Base-by-base conservation (phyloP, 2,113 vertebrate genomes). In the Amblyopsis rosae region DNA sequence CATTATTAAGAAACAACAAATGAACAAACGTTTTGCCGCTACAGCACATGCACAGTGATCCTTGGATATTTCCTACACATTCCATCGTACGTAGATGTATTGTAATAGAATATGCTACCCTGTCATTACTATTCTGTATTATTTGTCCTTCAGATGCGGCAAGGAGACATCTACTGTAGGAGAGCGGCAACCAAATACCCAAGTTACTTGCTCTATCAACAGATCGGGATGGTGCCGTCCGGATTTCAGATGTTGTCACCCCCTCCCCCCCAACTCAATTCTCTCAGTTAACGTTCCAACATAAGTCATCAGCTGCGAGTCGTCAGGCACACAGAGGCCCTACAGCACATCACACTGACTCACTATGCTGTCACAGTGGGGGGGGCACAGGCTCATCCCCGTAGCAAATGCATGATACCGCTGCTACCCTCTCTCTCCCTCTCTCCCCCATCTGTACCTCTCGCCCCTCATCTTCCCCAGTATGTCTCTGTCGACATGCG, bases 271-370 rank as follows among this genome's bases (percentile, higher is more conserved):
- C 75, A 77, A 73, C 74, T 82, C 83, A 78, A 83, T 89, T 81
- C 79, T 82, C 74, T 59, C 75, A 79, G 75, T 83, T 89, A 83
- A 88, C 79, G 74, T 59, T 62, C 73, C 71, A 69, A 85, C 75
- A 90, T 85, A 84, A 89, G 85, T 88, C 87, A 88, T 86, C 87
- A 87, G 82, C 83, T 82, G 83, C 69, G 54, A 85, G 77, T 87
- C 86, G 81, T 87, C 80, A 83, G 80, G 82, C 86, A 75, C 82
- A 80, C 69, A 83, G 81, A 80, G 69, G 85, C 65, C 82, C 64
- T 46, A 57, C 60, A 48, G 80, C 83, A 70, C 78, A 79, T 89
- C 60, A 70, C 84, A 82, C 84, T 69, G 63, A 76, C 81, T 72
- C 72, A n/a, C n/a, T 48, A 86, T 83, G 79, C 80, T 84, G 81